Evolutionary conservation across 2,113 vertebrate species (phyloP), one percentile per base, ranked within the genome.

Genomic region (Xenopus borealis): DNA sequence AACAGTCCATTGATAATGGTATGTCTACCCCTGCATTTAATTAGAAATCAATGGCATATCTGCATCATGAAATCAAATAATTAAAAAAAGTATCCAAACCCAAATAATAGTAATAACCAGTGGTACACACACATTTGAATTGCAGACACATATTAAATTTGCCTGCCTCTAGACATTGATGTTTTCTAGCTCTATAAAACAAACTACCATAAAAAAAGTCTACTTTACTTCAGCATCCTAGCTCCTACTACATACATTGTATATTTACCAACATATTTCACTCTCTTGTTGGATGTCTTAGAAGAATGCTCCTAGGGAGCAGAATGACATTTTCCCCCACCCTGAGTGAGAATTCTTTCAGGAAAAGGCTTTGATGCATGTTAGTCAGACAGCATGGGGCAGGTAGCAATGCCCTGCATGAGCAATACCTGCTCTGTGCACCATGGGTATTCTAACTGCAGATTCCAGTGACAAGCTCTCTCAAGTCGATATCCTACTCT

Each of bases 401-500:
- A 69, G 73, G 66, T 75, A 69, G 66, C 73, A 75, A 20, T 5
- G 66, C 66, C 45, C 66, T 69, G 66, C 66, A 33, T 59, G 66
- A 75, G 66, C 66, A 12, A 63, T 75, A 69, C 73, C 73, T 62
- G 73, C 72, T 69, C 73, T 75, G 66, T 75, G 73, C 73, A 75
- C 66, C 66, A 69, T 53, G 65, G 73, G 66, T 69, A 69, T 62
- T 69, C 65, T 30, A 58, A 12, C 66, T 62, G 58, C 66, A 69
- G 46, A 69, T 61, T 62, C 46, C 57, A 53, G 30, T 53, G 66
- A 75, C 53, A 68, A 75, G 65, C 45, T 50, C 64, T 23, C 23
- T 19, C 55, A 62, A 68, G 55, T 62, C 72, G 67, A 73, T 73
- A 73, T 20, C 2, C 4, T 11, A 30, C 30, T 78, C 90, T 88